Base-by-base conservation (phyloP, 1,140 invertebrate genomes). In the Phymastichus coffea region DNA sequence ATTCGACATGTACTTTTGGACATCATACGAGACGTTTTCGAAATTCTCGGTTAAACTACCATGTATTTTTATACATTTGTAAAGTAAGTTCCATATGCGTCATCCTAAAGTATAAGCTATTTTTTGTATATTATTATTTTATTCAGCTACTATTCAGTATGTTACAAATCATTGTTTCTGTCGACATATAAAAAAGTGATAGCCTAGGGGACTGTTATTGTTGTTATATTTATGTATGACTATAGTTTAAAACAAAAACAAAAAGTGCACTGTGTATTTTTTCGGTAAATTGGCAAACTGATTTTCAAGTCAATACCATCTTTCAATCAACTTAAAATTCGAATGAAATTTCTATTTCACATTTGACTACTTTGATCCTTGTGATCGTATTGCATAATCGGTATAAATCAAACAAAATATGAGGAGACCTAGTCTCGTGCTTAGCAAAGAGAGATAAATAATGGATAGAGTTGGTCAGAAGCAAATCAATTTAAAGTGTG, bases 1-100 rank as follows among this genome's bases (percentile, higher is more conserved):
- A 71, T 62, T 74, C 73, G 72, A 75, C 70, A 64, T 75, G 69
- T 75, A 75, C 68, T 74, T 75, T 76, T 73, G 71, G 71, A 75
- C 70, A 66, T 53, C 66, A 67, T 74, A 20, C 15, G n/a, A 25
- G n/a, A 17, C 38, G 48, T 37, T 43, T 38, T 35, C 51, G 33
- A 43, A 15, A 14, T 41, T 30, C 22, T 33, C 10, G 20, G 10
- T 25, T 33, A 57, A 49, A 38, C 10, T n/a, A n/a, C n/a, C 20
- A 20, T 49, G 23, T 19, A 25, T 58, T 43, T 56, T 57, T 43
- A n/a, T n/a, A n/a, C 20, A 44, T 33, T 23, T 35, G 26, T 44
- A 57, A n/a, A n/a, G n/a, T n/a, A n/a, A n/a, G n/a, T n/a, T n/a
- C n/a, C n/a, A n/a, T n/a, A n/a, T n/a, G n/a, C n/a, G n/a, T n/a